These are phyloP conservation scores for Pyrgilauda ruficollis DNA, from an alignment of 2,113 vertebrate genomes.

Conservation along the genomic window DNA sequence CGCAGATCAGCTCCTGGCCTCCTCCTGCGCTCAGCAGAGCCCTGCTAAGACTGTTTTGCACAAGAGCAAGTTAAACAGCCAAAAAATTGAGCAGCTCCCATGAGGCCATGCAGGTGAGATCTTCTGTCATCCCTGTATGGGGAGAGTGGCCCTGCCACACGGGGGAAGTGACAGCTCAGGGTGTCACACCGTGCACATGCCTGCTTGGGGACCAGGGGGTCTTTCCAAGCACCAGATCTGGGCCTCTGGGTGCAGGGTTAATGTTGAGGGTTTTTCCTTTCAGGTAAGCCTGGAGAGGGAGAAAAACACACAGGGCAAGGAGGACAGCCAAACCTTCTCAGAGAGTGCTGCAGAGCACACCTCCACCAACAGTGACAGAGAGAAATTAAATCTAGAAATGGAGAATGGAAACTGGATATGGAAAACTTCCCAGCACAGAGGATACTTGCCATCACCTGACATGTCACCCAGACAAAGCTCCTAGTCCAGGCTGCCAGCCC, in stretches of 20 bases:
- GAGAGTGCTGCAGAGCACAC: background rate
- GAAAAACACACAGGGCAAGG: background rate
- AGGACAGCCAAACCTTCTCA: background rate
- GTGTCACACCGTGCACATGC: accelerated
- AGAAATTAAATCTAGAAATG: accelerated
- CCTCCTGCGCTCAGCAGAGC: background rate
- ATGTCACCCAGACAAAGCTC: background rate
- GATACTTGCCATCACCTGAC: background rate
- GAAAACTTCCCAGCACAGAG: background rate
- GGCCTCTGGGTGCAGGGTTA: background rate
- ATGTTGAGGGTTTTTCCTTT: background rate
- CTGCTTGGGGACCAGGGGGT: background rate
- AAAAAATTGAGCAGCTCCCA: background rate
- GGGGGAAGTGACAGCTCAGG: accelerated
- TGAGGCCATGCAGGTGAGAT: accelerated
- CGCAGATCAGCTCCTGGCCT: background rate
- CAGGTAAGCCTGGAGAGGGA: background rate
- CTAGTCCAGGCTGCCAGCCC: background rate
- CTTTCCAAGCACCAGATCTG: background rate
- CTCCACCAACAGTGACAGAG: background rate
- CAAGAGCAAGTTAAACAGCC: accelerated
- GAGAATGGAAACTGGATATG: background rate
- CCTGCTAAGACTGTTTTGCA: background rate
- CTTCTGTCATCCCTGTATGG: accelerated
- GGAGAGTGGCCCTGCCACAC: background rate